Evolutionary conservation across 2,888 invertebrate species (phyloP).

Genomic region (Melanotus villosus): DNA sequence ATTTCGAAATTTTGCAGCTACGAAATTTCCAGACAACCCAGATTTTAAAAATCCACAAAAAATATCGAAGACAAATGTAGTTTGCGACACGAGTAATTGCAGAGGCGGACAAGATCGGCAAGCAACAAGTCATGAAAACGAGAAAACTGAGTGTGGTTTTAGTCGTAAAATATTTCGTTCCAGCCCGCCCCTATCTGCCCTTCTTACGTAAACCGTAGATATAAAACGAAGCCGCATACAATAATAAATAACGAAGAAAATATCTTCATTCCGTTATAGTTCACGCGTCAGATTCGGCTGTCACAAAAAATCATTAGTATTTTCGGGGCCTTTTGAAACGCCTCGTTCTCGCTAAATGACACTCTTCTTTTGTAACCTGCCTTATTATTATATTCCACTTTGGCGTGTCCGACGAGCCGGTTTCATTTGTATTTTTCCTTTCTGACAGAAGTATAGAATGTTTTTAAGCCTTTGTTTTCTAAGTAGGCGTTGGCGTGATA

Average conservation of each 20-base stretch:
- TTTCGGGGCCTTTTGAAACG: slow-evolving; percentile 56
- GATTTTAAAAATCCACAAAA: too few relatives aligned
- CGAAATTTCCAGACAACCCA: too few relatives aligned
- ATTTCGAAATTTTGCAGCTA: too few relatives aligned
- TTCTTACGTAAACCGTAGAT: slow-evolving; percentile 39
- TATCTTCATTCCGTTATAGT: slow-evolving; percentile 56
- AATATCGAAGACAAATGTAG: too few relatives aligned
- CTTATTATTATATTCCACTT: slow-evolving; percentile 61
- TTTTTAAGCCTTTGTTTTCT: background rate
- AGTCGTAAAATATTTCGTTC: slow-evolving; percentile 54
- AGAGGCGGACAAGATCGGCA: background rate
- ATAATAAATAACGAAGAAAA: slow-evolving; percentile 55
- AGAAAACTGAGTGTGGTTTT: slow-evolving; percentile 29
- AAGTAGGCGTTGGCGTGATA: background rate
- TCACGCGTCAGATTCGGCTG: slow-evolving; percentile 48
- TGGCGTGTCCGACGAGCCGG: slow-evolving; percentile 53
- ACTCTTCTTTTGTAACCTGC: slow-evolving; percentile 60
- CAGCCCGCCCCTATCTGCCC: slow-evolving; percentile 50
- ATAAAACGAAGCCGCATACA: slow-evolving; percentile 43
- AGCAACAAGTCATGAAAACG: background rate
- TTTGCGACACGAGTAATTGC: background rate
- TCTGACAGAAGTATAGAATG: background rate
- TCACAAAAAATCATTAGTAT: slow-evolving; percentile 58
- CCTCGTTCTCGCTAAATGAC: slow-evolving; percentile 61
- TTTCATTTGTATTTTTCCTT: background rate